These are phyloP conservation scores for Odontocolon sp. DNA, from an alignment of 2,888 invertebrate genomes.

Conservation along the genomic window DNA sequence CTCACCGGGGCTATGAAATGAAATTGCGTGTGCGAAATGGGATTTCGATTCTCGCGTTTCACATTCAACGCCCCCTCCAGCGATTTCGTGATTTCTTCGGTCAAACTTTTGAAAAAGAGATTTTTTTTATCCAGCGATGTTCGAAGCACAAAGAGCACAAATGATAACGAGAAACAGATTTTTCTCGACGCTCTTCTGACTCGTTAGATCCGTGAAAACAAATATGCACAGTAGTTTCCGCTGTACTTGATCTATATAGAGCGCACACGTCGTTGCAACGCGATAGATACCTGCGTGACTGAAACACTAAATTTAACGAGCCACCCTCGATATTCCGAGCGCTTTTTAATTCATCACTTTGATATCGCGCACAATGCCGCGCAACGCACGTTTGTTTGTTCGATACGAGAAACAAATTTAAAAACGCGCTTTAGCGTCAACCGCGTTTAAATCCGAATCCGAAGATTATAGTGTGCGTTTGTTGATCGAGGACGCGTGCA, in stretches of 20 bases:
- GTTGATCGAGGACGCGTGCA: background rate
- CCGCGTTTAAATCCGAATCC: background rate
- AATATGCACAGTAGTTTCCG: background rate
- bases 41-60: background rate
- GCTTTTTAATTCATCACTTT: conserved; percentile 30
- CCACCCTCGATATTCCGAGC: background rate
- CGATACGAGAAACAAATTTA: background rate
- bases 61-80: background rate
- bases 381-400: conserved; percentile 10
- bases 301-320: conserved; percentile 33
- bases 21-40: background rate
- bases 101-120: too few species aligned
- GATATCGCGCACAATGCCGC: background rate
- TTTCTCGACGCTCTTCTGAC: too few species aligned
- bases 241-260: background rate
- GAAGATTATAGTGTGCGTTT: background rate
- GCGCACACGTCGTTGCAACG: background rate
- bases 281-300: conserved; percentile 24
- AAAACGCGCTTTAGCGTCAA: background rate
- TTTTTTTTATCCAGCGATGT: too few species aligned
- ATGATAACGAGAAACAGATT: background rate
- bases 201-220: background rate
- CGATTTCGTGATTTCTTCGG: too few species aligned
- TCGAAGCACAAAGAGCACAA: background rate
- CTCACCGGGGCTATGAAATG: background rate